Evolutionary conservation across 1,140 invertebrate species (phyloP).

Genomic region (Polypedilum pembai): DNA sequence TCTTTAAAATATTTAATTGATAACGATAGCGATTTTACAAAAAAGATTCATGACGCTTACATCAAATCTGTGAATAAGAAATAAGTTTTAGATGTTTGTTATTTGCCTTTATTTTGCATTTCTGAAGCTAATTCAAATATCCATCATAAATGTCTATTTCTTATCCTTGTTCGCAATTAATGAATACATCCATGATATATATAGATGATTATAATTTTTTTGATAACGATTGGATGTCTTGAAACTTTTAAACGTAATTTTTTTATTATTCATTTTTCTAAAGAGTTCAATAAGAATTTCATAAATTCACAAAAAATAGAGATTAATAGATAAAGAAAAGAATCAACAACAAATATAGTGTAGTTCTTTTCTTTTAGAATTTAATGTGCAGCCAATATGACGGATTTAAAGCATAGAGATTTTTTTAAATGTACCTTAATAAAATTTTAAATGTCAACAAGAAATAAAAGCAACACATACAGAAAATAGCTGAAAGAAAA

Average conservation of each 20-base stretch:
- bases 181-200: too few species aligned
- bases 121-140: neutral
- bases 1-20: slow-evolving; percentile 79
- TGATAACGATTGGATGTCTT: too few species aligned
- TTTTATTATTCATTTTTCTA: too few species aligned
- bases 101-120: neutral
- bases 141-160: slow-evolving; percentile 5
- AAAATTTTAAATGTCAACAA: slow-evolving; percentile 10
- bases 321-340: too few species aligned
- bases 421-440: slow-evolving; percentile 14
- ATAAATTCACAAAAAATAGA: too few species aligned
- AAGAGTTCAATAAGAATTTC: too few species aligned
- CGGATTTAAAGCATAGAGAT: neutral
- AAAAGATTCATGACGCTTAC: slow-evolving; percentile 82
- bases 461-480: neutral
- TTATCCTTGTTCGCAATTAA: neutral
- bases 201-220: too few species aligned
- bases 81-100: neutral
- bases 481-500: neutral
- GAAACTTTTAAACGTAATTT: too few species aligned
- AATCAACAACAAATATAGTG: too few species aligned
- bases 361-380: too few species aligned
- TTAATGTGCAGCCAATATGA: neutral
- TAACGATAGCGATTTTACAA: slow-evolving; percentile 78
- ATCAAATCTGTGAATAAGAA: slow-evolving; percentile 61